Evolutionary conservation across 2,888 invertebrate genomes (phyloP).

Genomic region (Hypselothyrea guttata): DNA sequence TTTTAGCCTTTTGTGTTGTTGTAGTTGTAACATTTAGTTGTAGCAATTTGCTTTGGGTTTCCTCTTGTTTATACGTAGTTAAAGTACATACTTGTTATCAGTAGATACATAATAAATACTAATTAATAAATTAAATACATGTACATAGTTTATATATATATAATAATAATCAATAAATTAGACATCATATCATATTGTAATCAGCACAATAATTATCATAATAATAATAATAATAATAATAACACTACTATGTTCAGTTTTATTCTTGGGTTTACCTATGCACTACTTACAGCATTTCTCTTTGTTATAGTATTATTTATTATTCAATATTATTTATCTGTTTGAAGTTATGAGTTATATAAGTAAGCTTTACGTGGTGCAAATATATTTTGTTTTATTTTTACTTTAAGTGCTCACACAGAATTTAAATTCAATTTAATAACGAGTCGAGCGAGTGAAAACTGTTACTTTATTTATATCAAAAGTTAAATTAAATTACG

Average conservation of each 20-base stretch:
- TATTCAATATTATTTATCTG: constrained; percentile 4
- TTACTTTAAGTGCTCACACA: constrained; percentile 32
- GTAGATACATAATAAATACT: constrained; percentile 75
- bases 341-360: constrained; percentile 12
- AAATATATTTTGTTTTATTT: constrained; percentile 15
- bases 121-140: constrained; percentile 78
- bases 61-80: constrained; percentile 57
- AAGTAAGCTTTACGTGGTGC: constrained; percentile 37
- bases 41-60: constrained; percentile 38
- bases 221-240: constrained; percentile 38
- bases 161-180: constrained; percentile 72
- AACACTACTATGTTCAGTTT: constrained; percentile 74
- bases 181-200: constrained; percentile 39
- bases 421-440: background rate
- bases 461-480: background rate
- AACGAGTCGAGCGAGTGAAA: no score
- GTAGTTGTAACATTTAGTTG: constrained; percentile 60
- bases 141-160: constrained; percentile 19
- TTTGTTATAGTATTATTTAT: constrained; percentile 5
- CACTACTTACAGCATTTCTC: constrained; percentile 52
- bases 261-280: constrained; percentile 34
- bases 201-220: constrained; percentile 40
- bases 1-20: constrained; percentile 54
- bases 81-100: constrained; percentile 74
- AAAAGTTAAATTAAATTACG: background rate